Conservation (phyloP, 2,797 vertebrate species). For the Phylloscopus collybita region DNA sequence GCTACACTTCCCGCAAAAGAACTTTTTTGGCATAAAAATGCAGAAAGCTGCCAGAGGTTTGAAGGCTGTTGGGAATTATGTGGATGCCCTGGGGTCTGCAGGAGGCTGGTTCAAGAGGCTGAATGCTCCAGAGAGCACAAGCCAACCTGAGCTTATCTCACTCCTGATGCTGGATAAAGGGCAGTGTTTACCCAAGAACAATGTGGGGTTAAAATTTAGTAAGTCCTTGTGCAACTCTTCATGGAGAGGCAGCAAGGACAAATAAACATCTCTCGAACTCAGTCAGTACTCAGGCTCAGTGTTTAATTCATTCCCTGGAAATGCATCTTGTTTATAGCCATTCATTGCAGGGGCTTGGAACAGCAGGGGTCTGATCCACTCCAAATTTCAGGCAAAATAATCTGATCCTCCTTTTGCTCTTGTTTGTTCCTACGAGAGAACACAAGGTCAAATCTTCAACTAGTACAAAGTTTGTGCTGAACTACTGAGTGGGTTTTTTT, state of each 20-base stretch:
- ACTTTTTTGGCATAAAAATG: not conserved
- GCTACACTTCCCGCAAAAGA: not conserved
- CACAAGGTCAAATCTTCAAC: slow-evolving; percentile 45
- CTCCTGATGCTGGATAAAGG: accelerated
- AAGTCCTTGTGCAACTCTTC: slow-evolving; percentile 50
- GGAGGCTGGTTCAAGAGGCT: not conserved
- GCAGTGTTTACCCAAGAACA: slow-evolving; percentile 34
- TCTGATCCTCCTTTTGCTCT: not conserved
- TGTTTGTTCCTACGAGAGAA: slow-evolving; percentile 42
- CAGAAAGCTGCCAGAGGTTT: not conserved
- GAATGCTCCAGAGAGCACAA: not conserved
- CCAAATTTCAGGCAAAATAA: slow-evolving; percentile 44
- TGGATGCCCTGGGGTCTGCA: not conserved
- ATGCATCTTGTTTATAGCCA: slow-evolving; percentile 14
- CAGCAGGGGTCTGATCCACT: slow-evolving; percentile 45
- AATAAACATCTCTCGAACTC: slow-evolving; percentile 45
- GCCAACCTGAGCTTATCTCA: not conserved
- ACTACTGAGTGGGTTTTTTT: accelerated
- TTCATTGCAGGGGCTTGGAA: not conserved
- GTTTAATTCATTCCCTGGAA: slow-evolving; percentile 40
- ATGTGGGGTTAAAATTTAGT: slow-evolving; percentile 46
- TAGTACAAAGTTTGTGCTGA: slow-evolving; percentile 4
- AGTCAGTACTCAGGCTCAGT: not conserved
- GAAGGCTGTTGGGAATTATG: not conserved
- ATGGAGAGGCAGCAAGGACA: slow-evolving; percentile 41